These are phyloP conservation scores for Holcopasites calliopsidis DNA, from an alignment of 1,140 invertebrate genomes.

Conservation along the genomic window DNA sequence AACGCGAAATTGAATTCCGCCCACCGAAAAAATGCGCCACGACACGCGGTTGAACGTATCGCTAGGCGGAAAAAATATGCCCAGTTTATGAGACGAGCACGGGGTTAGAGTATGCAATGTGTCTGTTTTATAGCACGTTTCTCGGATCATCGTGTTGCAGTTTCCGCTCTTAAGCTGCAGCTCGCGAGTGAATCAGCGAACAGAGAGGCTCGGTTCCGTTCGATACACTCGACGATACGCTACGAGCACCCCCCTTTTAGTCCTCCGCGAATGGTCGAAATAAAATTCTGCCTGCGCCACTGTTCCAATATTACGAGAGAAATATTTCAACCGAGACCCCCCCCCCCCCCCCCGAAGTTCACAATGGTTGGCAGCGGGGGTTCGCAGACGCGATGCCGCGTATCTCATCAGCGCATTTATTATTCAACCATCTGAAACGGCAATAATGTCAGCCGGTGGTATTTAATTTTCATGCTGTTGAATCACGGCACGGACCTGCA, in stretches of 20 bases:
- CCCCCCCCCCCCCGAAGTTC: no score
- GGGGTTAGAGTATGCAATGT: slow-evolving; percentile 18
- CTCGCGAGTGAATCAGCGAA: background rate
- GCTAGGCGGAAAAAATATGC: background rate
- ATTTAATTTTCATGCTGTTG: slow-evolving; percentile 49
- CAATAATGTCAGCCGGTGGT: slow-evolving; percentile 53
- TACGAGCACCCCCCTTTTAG: background rate
- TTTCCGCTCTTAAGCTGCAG: background rate
- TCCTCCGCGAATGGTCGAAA: slow-evolving; percentile 15
- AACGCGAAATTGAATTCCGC: slow-evolving; percentile 32
- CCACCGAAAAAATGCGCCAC: background rate
- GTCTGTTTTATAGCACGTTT: slow-evolving; percentile 51
- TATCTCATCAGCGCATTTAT: slow-evolving; percentile 57
- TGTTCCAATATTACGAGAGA: slow-evolving; percentile 57
- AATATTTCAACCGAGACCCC: slow-evolving; percentile 55
- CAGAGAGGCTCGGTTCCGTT: slow-evolving; percentile 21
- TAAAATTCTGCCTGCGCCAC: slow-evolving; percentile 59
- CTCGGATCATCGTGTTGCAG: slow-evolving; percentile 17
- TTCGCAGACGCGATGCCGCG: slow-evolving; percentile 11
- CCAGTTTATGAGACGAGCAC: slow-evolving; percentile 57
- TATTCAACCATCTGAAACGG: slow-evolving; percentile 57
- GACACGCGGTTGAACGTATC: background rate
- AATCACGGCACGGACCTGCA: slow-evolving; percentile 21
- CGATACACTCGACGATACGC: slow-evolving; percentile 28
- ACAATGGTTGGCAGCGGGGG: slow-evolving; percentile 15